A percentile compares a stretch with the other conserved stretches of the same genome.
These are phyloP conservation scores for Pammene aurita DNA, from an alignment of 2,888 invertebrate genomes.

Conservation along the genomic window DNA sequence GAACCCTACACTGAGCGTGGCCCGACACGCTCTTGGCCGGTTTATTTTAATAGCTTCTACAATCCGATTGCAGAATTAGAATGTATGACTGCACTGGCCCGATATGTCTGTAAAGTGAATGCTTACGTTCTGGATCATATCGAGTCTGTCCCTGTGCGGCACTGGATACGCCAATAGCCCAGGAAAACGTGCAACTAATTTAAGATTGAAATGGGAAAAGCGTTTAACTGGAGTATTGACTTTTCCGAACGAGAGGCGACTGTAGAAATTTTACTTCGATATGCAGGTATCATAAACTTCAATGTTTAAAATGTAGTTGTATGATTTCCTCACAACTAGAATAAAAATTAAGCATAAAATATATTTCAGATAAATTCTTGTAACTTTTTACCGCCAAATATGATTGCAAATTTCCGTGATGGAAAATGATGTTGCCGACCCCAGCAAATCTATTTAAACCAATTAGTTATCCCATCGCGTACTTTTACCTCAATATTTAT, in stretches of 20 bases:
- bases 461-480: conserved; percentile 2
- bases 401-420: conserved; percentile 17
- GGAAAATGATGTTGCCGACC: conserved; percentile 17
- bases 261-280: neutral
- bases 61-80: conserved; percentile 11
- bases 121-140: conserved; percentile 26
- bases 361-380: neutral
- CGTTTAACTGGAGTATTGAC: conserved; percentile 17
- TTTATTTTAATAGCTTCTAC: neutral
- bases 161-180: conserved; percentile 26
- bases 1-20: no score
- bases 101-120: conserved; percentile 27
- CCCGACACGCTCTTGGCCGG: no score
- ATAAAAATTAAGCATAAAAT: no score
- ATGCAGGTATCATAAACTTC: neutral
- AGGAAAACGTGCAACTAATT: conserved; percentile 36
- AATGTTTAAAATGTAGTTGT: neutral
- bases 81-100: conserved; percentile 18
- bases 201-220: conserved; percentile 32
- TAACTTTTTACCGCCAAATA: conserved; percentile 6
- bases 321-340: neutral
- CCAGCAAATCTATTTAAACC: conserved; percentile 10
- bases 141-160: conserved; percentile 17
- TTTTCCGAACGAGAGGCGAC: conserved; percentile 4
- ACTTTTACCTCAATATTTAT: conserved; percentile 10